Conservation (phyloP, 2,797 vertebrate species). For the Phyllotis vaccarum region DNA sequence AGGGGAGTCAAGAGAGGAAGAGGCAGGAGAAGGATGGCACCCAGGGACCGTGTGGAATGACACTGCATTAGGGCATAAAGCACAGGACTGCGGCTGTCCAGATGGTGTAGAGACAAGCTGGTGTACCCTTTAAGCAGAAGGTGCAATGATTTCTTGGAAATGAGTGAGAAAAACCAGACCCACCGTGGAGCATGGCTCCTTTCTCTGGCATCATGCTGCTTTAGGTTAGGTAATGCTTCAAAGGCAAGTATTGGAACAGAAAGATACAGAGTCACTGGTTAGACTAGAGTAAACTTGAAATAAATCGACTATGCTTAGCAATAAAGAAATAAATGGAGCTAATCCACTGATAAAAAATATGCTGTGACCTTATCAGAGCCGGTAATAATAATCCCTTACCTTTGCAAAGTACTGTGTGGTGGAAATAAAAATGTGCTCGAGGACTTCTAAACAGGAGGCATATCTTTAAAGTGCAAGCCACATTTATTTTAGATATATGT, state of each 20-base stretch:
- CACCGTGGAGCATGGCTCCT: not conserved
- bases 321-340: constrained; percentile 63
- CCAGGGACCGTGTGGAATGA: not conserved
- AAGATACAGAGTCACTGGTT: not conserved
- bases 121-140: not conserved
- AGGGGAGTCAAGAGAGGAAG: not conserved
- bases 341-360: constrained; percentile 54
- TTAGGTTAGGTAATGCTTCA: constrained; percentile 37
- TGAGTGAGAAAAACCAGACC: not conserved
- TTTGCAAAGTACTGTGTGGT: not conserved
- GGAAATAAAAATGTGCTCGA: constrained; percentile 50
- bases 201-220: constrained; percentile 18
- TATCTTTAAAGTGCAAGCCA: constrained; percentile 25
- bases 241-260: constrained; percentile 45
- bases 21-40: not conserved
- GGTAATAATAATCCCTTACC: constrained; percentile 37
- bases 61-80: not conserved
- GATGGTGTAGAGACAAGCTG: not conserved
- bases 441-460: constrained; percentile 41
- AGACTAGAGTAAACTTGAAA: constrained; percentile 15
- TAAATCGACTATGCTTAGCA: constrained; percentile 26
- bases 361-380: constrained; percentile 46
- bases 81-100: not conserved
- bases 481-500: constrained; percentile 15
- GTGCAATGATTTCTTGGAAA: constrained; percentile 1